These are phyloP conservation scores for Tapirus terrestris DNA, from an alignment of 2,113 vertebrate genomes.

Conservation along the genomic window DNA sequence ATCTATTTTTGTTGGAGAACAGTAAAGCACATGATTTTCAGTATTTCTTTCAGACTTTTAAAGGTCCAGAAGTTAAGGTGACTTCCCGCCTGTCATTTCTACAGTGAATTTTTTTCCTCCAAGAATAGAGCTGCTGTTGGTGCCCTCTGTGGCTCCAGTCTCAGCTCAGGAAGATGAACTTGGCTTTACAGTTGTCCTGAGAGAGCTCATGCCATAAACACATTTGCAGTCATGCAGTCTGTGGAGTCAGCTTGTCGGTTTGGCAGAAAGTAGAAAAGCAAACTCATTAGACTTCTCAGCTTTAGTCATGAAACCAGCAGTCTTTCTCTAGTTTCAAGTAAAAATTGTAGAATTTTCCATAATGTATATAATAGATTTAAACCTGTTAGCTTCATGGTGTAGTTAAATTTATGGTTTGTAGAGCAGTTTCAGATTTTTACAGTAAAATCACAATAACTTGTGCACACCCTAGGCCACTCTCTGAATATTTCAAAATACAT, in stretches of 20 bases:
- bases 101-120: neutral
- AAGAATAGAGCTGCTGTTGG: neutral
- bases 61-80: neutral
- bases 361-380: neutral
- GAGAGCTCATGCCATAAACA: neutral
- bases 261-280: neutral
- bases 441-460: neutral
- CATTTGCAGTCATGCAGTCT: neutral
- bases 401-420: neutral
- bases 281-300: neutral
- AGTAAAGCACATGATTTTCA: neutral
- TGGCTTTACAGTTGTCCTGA: neutral
- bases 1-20: neutral
- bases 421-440: neutral
- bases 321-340: neutral
- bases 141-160: fast-evolving
- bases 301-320: neutral
- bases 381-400: neutral
- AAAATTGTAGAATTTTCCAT: neutral
- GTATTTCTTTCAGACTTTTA: neutral
- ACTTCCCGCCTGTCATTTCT: neutral
- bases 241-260: neutral
- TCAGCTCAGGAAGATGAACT: neutral
- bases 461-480: neutral
- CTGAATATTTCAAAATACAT: slow-evolving; percentile 10